Evolutionary conservation across 2,888 invertebrate genomes (phyloP).

Genomic region (Sycophila texana): DNA sequence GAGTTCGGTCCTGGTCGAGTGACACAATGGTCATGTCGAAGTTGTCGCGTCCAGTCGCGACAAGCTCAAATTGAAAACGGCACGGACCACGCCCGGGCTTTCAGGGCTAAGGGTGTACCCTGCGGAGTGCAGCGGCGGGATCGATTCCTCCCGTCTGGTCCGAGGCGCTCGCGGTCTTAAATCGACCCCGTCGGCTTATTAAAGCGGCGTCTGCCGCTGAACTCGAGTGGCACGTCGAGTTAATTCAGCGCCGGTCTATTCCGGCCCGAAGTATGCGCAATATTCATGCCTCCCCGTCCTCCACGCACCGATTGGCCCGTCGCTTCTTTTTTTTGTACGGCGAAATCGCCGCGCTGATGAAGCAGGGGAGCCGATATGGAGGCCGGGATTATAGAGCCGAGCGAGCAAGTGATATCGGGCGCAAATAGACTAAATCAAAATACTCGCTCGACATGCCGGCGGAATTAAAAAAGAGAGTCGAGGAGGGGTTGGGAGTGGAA

Average conservation of each 20-base stretch:
- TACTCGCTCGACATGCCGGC: no score
- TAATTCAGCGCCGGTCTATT: no score
- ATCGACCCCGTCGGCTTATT: constrained; percentile 28
- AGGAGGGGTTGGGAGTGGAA: no score
- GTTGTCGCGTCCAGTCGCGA: background rate
- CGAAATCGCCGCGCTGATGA: background rate
- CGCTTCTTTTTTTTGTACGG: no score
- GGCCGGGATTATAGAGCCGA: no score
- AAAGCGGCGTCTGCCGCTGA: constrained; percentile 26
- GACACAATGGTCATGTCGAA: background rate
- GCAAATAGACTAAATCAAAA: no score
- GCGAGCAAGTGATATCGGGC: no score
- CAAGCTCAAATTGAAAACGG: constrained; percentile 29
- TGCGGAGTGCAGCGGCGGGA: no score
- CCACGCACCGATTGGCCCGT: background rate
- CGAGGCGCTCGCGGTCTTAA: background rate
- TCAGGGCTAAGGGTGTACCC: background rate
- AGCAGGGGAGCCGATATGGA: background rate
- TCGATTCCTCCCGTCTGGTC: background rate
- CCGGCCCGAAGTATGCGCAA: background rate
- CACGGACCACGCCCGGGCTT: background rate
- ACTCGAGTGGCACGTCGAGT: background rate
- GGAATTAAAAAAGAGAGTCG: no score
- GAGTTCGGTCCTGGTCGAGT: no score
- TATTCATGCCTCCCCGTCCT: background rate